Evolutionary conservation across 2,797 vertebrate genomes (phyloP).

Genomic region (Pseudochaenichthys georgianus): DNA sequence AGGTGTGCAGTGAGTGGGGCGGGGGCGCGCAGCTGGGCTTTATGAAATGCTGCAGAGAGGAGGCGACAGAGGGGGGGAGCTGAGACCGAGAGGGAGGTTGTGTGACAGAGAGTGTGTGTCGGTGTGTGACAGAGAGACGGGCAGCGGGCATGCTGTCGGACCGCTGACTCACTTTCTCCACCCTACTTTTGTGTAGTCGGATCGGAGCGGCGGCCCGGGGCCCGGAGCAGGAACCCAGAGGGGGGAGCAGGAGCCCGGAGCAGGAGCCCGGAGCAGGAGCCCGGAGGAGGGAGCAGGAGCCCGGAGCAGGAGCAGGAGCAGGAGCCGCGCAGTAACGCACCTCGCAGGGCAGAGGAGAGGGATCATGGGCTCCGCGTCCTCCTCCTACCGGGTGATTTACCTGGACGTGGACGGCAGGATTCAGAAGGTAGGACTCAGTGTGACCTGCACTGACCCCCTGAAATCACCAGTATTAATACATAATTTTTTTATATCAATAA

Average conservation of each 20-base stretch:
- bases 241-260: too few relatives aligned
- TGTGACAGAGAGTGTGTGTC: not conserved
- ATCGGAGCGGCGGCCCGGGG: constrained; percentile 8
- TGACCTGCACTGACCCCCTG: too few relatives aligned
- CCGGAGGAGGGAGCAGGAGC: not conserved
- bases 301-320: not conserved
- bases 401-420: constrained; percentile 82
- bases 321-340: constrained; percentile 14
- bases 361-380: constrained; percentile 83
- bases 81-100: not conserved
- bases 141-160: constrained; percentile 34
- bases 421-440: constrained; percentile 76
- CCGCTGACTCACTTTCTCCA: constrained; percentile 24
- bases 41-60: constrained; percentile 42
- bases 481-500: not conserved
- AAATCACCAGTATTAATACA: too few relatives aligned
- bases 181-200: not conserved
- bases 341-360: constrained; percentile 14
- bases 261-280: too few relatives aligned
- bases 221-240: not conserved
- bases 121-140: not conserved
- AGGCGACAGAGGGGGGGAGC: constrained; percentile 1
- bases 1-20: constrained; percentile 34
- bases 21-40: constrained; percentile 46
- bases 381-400: constrained; percentile 82